A percentile compares a stretch with the other conserved stretches of the same genome.
phyloP scores from a whole-genome alignment of 2,113 vertebrate species.

The Triplophysa tibetana region DNA sequence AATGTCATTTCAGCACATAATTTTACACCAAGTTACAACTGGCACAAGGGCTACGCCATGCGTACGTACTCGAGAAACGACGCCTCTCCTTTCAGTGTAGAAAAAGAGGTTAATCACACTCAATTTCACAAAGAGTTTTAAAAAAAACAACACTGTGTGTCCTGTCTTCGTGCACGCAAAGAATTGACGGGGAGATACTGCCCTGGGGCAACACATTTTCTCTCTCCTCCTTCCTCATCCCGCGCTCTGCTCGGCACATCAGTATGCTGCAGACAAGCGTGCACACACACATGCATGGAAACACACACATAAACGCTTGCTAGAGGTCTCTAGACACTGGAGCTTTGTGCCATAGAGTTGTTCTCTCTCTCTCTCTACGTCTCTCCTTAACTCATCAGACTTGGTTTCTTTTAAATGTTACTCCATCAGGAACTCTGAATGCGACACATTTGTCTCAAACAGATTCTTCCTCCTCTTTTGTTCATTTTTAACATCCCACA shows the following conservation, averaged over 20 bases:
- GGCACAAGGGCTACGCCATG: background rate
- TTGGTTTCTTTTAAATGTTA: slow-evolving; percentile 52
- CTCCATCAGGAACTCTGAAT: slow-evolving; percentile 28
- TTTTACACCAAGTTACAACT: slow-evolving; percentile 51
- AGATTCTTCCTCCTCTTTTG: background rate
- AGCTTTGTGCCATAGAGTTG: slow-evolving; percentile 60
- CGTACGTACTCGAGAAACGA: background rate
- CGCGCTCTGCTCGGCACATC: slow-evolving; percentile 59
- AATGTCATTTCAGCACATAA: slow-evolving; percentile 55
- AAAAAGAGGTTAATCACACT: slow-evolving; percentile 52
- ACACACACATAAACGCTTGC: slow-evolving; percentile 47
- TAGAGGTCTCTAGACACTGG: slow-evolving; percentile 67
- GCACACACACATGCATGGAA: slow-evolving; percentile 56
- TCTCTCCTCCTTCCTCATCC: slow-evolving; percentile 53
- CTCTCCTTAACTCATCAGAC: slow-evolving; percentile 59
- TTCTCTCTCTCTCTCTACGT: slow-evolving; percentile 48
- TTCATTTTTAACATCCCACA: background rate
- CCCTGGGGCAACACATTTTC: slow-evolving; percentile 56
- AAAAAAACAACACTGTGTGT: slow-evolving; percentile 47
- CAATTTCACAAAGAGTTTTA: slow-evolving; percentile 48
- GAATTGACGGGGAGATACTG: slow-evolving; percentile 48
- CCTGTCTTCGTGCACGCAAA: slow-evolving; percentile 44
- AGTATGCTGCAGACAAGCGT: slow-evolving; percentile 64
- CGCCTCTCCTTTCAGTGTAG: slow-evolving; percentile 25
- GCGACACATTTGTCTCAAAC: background rate